Evolutionary conservation across 2,797 vertebrate genomes (phyloP), one percentile per base, ranked within the genome.

Genomic region (Helostoma temminkii): DNA sequence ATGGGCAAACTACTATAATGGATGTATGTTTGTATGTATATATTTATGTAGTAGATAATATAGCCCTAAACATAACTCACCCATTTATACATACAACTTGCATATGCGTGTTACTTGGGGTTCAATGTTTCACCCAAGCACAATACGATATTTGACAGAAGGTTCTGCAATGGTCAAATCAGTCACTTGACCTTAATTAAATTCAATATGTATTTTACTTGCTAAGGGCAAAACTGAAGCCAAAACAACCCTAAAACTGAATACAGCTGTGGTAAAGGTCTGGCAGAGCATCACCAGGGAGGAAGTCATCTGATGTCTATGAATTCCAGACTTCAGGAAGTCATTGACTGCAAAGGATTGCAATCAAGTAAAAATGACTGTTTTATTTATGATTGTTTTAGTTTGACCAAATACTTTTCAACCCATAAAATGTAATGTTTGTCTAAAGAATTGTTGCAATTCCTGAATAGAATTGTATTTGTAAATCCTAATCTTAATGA

Each of bases 291-390:
- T 15, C 34, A 36, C 37, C 37, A 39, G 14, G 49, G 28, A 52
- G 4, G 18, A 52, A 21, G 8, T 30, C 19, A 53, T 53, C 11
- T 21, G 28, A 21, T 32, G 10, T 19, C 50, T 11, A 1, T 53
- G 30, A 11, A 18, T 53, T 53, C n/a, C 28, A 53, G 28, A 53
- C 50, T 53, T 12, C 28, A 53, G 50, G 18, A 19, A 34, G 28
- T 15, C n/a, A 11, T 15, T 53, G 16, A 21, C n/a, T 21, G 50
- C 10, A 21, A 32, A 53, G 50, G n/a, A n/a, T 41, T 41, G 16
- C 39, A 7, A 18, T 14, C 18, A 18, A n/a, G 16, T 41, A n/a
- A 41, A 41, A 18, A 16, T 41, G 39, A 8, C 39, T n/a, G 7
- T 8, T 41, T 18, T 18, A 41, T 41, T 41, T 18, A 41, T 41